A percentile compares a stretch with the other conserved stretches of the same genome.
Evolutionary conservation across 2,888 invertebrate species (phyloP).

Genomic region (Villa cingulata): DNA sequence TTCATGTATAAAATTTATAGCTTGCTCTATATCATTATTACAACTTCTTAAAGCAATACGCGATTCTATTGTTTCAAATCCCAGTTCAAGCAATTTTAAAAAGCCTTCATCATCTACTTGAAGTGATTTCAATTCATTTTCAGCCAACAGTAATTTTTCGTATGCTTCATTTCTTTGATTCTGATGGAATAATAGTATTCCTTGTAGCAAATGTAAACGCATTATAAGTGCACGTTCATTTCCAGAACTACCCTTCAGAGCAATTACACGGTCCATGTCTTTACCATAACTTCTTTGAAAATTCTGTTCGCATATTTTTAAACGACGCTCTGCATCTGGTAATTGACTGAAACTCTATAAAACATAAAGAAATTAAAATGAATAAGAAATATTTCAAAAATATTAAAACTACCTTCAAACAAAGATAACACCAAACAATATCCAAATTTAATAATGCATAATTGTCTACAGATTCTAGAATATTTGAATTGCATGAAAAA

Average conservation of each 20-base stretch:
- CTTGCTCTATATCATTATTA: constrained; percentile 43
- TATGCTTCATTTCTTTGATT: constrained; percentile 51
- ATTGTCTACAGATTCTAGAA: constrained; percentile 61
- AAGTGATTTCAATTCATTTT: constrained; percentile 47
- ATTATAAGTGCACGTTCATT: constrained; percentile 58
- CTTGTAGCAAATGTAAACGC: constrained; percentile 66
- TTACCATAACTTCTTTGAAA: constrained; percentile 52
- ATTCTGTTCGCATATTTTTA: constrained; percentile 51
- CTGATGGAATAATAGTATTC: constrained; percentile 64
- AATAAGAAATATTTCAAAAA: neutral
- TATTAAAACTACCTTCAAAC: constrained; percentile 37
- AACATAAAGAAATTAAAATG: neutral
- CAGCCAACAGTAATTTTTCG: constrained; percentile 45
- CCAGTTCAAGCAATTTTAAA: constrained; percentile 43
- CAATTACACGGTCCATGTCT: constrained; percentile 46
- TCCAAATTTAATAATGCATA: constrained; percentile 71
- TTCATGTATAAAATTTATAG: constrained; percentile 51
- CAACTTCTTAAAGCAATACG: constrained; percentile 53
- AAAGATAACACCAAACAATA: constrained; percentile 80
- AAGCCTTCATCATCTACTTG: constrained; percentile 45
- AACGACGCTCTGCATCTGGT: constrained; percentile 57
- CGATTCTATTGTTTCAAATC: constrained; percentile 52
- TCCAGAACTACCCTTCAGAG: constrained; percentile 46
- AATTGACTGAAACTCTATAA: constrained; percentile 50
- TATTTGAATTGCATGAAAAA: constrained; percentile 34